Conservation (phyloP, 2,113 vertebrate genomes). For the Suncus etruscus region DNA sequence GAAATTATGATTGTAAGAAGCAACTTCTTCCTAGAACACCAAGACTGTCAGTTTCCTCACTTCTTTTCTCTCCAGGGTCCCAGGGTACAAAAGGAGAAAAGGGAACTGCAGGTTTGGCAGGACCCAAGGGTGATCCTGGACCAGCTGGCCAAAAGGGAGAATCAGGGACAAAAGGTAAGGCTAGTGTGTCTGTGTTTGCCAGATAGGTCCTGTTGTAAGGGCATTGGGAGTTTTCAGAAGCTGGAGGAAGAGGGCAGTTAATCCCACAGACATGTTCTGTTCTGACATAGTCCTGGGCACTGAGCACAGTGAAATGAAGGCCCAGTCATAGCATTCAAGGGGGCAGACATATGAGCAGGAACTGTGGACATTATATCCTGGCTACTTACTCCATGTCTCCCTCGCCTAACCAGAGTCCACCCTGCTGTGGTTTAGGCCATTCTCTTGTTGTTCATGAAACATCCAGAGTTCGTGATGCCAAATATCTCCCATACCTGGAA, state of each 20-base stretch:
- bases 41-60: not conserved
- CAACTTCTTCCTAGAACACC: not conserved
- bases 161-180: constrained; percentile 60
- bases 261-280: not conserved
- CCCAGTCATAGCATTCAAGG: not conserved
- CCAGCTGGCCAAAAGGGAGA: constrained; percentile 57
- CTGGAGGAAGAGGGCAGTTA: not conserved
- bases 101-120: constrained; percentile 24
- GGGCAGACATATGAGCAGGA: too few relatives aligned
- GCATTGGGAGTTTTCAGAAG: too few relatives aligned
- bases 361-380: rapidly evolving
- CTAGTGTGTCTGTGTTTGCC: not conserved
- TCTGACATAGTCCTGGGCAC: not conserved
- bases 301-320: not conserved
- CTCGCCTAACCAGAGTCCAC: too few relatives aligned
- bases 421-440: too few relatives aligned
- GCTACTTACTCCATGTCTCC: not conserved
- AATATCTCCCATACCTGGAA: too few relatives aligned
- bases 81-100: constrained; percentile 64
- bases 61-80: constrained; percentile 55
- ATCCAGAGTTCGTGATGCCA: too few relatives aligned
- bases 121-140: constrained; percentile 47
- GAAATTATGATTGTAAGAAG: not conserved
- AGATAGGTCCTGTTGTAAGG: not conserved
- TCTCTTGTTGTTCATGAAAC: too few relatives aligned